A percentile compares a stretch with the other conserved stretches of the same genome.
phyloP scores from a whole-genome alignment of 2,797 vertebrate species.

The Botia kubotai region DNA sequence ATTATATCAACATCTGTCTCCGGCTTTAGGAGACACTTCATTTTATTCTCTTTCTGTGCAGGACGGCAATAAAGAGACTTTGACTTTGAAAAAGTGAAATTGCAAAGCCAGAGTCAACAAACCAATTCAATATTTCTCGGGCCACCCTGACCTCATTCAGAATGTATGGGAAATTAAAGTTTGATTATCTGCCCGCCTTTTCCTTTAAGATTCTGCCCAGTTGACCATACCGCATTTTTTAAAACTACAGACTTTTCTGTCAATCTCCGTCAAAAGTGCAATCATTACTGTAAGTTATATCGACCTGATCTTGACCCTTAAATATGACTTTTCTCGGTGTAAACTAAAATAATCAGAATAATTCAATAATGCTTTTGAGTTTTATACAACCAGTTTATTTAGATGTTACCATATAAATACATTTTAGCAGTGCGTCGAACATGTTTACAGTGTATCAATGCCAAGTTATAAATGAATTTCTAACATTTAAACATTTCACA shows the following conservation, averaged over 20 bases:
- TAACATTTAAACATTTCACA: constrained; percentile 11
- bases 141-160: background rate
- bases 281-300: background rate
- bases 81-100: constrained; percentile 9
- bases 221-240: background rate
- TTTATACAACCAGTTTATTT: background rate
- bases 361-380: background rate
- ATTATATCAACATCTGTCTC: background rate
- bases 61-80: background rate
- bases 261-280: background rate
- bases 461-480: background rate
- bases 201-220: background rate
- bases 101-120: constrained; percentile 11
- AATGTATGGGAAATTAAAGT: constrained; percentile 19
- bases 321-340: background rate
- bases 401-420: background rate
- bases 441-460: constrained; percentile 6
- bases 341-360: background rate
- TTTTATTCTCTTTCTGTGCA: background rate
- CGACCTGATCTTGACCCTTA: background rate
- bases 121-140: constrained; percentile 6
- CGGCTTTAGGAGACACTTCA: background rate
- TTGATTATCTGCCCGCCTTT: constrained; percentile 13
- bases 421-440: background rate
- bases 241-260: background rate